Base-by-base conservation (phyloP, 2,113 vertebrate genomes). In the Hemiprocne comata region DNA sequence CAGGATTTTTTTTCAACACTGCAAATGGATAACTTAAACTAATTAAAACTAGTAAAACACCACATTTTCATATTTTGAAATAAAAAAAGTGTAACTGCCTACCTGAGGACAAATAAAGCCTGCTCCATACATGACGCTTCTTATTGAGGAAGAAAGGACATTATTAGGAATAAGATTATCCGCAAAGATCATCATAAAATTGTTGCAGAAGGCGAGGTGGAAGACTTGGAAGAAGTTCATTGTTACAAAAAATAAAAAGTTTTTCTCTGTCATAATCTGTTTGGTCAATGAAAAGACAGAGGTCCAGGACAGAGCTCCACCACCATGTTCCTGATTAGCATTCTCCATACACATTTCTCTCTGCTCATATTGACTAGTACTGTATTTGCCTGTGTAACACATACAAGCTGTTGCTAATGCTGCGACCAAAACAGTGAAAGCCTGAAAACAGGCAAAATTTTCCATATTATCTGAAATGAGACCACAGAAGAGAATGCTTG, bases 191-290 rank as follows among this genome's bases (percentile, higher is more conserved):
- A 99, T 98, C 96, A 99, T 98, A 83, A 99, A 99, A 97, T 99
- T 99, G 96, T 91, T 99, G 85, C 98, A 98, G 96, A 99, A 98
- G 16, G 98, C 98, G 58, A 98, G 85, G 89, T 99, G 98, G 95
- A 99, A 99, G 81, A 99, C 98, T 97, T 99, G 98, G 93, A 98
- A 99, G 94, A 99, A 99, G 98, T 99, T 99, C 98, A 99, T 98
- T 0, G 97, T 55, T 34, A 99, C 98, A 86, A 99, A 99, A 75
- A 98, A 67, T 13, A 98, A 64, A 13, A 99, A 99, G 93, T 99
- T 98, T 71, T 97, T 98, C 91, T 99, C 98, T 53, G 95, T 96
- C 71, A 99, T 50, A 70, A 99, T 98, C 96, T 99, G 98, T 95
- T 98, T 98, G 38, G 96, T 98, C 92, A 98, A 29, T 6, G 91